phyloP scores from a whole-genome alignment of 1,140 invertebrate species.

The Drosophila kanapiae region DNA sequence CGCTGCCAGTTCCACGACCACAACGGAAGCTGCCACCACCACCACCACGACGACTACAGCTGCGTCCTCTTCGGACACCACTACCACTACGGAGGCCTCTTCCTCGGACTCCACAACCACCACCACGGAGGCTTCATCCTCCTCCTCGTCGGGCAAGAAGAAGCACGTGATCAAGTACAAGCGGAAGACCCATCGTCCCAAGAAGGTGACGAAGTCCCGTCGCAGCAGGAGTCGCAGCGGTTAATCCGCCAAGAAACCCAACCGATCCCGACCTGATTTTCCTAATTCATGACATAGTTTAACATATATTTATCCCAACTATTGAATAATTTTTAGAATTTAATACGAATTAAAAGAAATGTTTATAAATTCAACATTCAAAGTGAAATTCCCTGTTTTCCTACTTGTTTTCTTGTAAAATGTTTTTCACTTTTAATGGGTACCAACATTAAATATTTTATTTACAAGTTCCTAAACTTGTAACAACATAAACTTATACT shows the following conservation, averaged over 20 bases:
- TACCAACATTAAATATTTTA: too few relatives aligned
- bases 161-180: slow-evolving; percentile 1
- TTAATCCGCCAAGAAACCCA: neutral
- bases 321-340: neutral
- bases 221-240: slow-evolving; percentile 1
- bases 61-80: slow-evolving; percentile 10
- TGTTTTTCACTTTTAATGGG: too few relatives aligned
- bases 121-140: neutral
- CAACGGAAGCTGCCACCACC: neutral
- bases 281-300: neutral
- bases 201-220: neutral
- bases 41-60: slow-evolving; percentile 2
- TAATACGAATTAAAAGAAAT: neutral
- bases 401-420: too few relatives aligned
- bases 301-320: neutral
- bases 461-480: too few relatives aligned
- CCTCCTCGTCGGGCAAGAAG: slow-evolving; percentile 3
- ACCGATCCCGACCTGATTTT: neutral
- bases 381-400: too few relatives aligned
- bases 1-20: slow-evolving; percentile 1
- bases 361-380: too few relatives aligned
- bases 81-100: neutral
- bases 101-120: slow-evolving; percentile 6
- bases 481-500: neutral
- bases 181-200: slow-evolving; percentile 10